These are phyloP conservation scores for Elgonia sp. DNA, from an alignment of 2,888 invertebrate genomes.

Conservation along the genomic window DNA sequence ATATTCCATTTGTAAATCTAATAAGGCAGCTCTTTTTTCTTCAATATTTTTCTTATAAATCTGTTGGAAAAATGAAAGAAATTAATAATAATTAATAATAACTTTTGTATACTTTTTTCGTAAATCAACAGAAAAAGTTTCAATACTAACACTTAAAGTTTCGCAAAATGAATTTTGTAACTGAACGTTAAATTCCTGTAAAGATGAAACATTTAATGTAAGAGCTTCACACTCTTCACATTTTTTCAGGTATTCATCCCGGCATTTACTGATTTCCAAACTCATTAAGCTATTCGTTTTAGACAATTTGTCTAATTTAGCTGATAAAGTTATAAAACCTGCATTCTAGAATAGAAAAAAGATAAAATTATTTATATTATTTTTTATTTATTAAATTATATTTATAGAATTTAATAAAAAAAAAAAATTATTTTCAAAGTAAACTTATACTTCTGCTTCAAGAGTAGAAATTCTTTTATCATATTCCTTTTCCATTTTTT, in stretches of 20 bases:
- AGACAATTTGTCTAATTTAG: not conserved
- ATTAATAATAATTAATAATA: not conserved
- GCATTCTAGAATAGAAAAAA: conserved; percentile 3
- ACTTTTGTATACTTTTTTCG: no score
- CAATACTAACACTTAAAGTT: conserved; percentile 16
- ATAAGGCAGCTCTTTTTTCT: not conserved
- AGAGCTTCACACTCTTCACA: conserved; percentile 36
- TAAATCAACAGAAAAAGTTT: not conserved
- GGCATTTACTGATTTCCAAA: conserved; percentile 17
- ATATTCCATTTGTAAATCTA: conserved; percentile 20
- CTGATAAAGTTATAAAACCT: not conserved
- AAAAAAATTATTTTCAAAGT: not conserved
- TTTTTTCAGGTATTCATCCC: conserved; percentile 17
- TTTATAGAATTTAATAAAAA: not conserved
- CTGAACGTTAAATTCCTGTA: not conserved
- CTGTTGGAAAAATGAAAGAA: conserved; percentile 4
- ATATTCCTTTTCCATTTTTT: conserved; percentile 4
- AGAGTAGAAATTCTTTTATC: conserved; percentile 5
- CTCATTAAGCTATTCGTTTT: conserved; percentile 7
- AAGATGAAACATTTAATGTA: not conserved
- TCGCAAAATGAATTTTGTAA: conserved; percentile 23
- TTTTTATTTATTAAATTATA: not conserved
- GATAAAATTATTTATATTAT: no score
- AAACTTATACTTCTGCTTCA: not conserved
- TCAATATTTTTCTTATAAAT: not conserved